phyloP scores from a whole-genome alignment of 2,113 vertebrate genomes.

The Micromys minutus region DNA sequence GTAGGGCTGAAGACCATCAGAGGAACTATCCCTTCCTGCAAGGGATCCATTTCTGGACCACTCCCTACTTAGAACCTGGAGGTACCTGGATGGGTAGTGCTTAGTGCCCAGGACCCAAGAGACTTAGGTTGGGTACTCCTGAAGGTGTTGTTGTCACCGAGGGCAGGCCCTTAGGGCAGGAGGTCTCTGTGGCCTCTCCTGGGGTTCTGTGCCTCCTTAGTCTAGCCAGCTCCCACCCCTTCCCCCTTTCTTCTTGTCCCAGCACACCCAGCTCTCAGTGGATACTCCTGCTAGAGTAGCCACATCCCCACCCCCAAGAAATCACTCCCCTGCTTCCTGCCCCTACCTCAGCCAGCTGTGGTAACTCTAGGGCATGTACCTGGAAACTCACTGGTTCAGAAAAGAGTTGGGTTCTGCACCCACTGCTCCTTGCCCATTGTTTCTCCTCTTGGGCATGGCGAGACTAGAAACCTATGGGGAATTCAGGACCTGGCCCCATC shows the following conservation, averaged over 20 bases:
- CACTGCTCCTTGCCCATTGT: background rate
- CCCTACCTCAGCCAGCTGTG: conserved; percentile 30
- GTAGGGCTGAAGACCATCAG: background rate
- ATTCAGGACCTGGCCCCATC: background rate
- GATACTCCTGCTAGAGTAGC: background rate
- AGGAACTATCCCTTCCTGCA: background rate
- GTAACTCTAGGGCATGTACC: background rate
- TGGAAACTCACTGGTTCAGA: background rate
- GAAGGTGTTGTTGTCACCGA: background rate
- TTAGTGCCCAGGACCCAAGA: background rate
- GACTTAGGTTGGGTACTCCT: background rate
- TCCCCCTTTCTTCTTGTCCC: background rate
- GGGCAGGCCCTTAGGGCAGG: background rate
- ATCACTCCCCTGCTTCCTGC: background rate
- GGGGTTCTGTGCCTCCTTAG: background rate
- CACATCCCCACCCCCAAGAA: too few species aligned
- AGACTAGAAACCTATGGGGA: background rate
- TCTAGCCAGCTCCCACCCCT: background rate
- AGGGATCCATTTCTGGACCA: background rate
- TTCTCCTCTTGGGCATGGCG: background rate
- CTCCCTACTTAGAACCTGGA: background rate
- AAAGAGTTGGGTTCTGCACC: background rate
- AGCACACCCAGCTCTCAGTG: background rate
- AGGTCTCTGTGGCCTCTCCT: background rate
- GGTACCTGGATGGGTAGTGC: background rate